Evolutionary conservation across 1,140 invertebrate species (phyloP).

Genomic region (Pogonognathellus flavescens): DNA sequence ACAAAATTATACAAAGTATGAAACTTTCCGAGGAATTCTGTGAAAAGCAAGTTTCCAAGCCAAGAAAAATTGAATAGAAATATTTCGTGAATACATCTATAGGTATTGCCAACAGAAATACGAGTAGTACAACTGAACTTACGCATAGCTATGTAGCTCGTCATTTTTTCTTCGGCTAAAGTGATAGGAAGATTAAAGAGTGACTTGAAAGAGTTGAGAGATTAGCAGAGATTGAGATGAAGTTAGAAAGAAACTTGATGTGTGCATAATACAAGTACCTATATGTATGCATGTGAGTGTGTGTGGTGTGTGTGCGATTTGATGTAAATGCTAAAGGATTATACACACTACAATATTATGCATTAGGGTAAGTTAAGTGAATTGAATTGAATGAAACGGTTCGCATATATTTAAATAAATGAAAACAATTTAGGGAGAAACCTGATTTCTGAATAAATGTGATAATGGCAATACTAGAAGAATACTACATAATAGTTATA

Average conservation of each 20-base stretch:
- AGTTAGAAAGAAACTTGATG: slow-evolving; percentile 36
- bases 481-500: neutral
- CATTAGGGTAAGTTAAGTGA: slow-evolving; percentile 38
- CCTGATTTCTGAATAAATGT: slow-evolving; percentile 49
- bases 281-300: neutral
- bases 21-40: slow-evolving; percentile 29
- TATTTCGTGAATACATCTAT: slow-evolving; percentile 5
- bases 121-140: neutral
- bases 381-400: slow-evolving; percentile 49
- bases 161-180: neutral
- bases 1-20: slow-evolving; percentile 17
- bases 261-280: neutral
- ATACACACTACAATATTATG: slow-evolving; percentile 35
- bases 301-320: slow-evolving; percentile 38
- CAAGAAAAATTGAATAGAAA: slow-evolving; percentile 29
- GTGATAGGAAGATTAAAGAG: slow-evolving; percentile 10
- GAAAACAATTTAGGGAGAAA: slow-evolving; percentile 47
- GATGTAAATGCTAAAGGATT: slow-evolving; percentile 42
- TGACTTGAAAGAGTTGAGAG: slow-evolving; percentile 24
- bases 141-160: neutral
- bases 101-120: no score
- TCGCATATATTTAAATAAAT: slow-evolving; percentile 48
- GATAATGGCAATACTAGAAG: slow-evolving; percentile 17
- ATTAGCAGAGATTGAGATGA: slow-evolving; percentile 37
- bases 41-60: slow-evolving; percentile 28